Conservation (phyloP, 2,797 vertebrate genomes). For the Ciconia nigra region DNA sequence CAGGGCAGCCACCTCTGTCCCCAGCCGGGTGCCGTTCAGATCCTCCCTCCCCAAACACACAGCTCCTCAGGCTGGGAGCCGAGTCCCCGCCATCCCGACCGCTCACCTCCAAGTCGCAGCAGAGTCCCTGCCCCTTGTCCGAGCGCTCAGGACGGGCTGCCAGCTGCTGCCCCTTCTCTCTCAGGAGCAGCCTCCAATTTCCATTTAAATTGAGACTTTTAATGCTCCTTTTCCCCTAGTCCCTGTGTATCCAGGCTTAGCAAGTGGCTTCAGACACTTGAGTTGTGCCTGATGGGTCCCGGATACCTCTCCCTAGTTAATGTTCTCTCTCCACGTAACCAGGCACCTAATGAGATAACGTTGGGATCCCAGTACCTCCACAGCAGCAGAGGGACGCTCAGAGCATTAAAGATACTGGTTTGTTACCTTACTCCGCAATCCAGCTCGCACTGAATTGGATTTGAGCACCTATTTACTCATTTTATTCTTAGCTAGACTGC, state of each 20-base stretch:
- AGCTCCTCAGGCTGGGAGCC: neutral
- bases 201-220: neutral
- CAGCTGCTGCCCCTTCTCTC: neutral
- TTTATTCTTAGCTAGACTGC: neutral
- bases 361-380: neutral
- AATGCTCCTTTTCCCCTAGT: neutral
- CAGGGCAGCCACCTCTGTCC: neutral
- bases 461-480: neutral
- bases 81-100: too few relatives aligned
- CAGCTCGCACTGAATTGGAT: neutral
- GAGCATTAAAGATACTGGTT: too few relatives aligned
- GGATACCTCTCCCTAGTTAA: neutral
- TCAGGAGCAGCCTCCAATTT: neutral
- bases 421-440: neutral
- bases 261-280: neutral
- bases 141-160: neutral
- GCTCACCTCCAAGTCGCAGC: neutral
- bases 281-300: neutral
- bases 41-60: neutral
- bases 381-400: neutral
- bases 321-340: neutral
- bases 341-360: neutral
- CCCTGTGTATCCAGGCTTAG: neutral
- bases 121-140: neutral
- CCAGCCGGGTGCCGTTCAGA: rapidly evolving